Percentiles rank a stretch among this genome's conserved stretches.
Conservation (phyloP, 2,888 invertebrate genomes). For the Creontiades dilutus region DNA sequence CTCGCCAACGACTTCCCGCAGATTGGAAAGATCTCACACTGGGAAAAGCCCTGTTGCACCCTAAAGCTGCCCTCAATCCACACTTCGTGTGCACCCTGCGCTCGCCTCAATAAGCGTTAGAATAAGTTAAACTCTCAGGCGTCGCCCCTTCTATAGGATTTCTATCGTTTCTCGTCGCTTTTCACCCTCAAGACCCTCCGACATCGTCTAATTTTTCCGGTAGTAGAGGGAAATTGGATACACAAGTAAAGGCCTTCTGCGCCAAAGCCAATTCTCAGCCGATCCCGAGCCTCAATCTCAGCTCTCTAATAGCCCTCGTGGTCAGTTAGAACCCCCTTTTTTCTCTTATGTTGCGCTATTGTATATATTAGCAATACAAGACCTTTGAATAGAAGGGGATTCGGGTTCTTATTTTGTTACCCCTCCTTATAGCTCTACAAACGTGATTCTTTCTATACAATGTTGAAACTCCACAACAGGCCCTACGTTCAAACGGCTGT, state of each 20-base stretch:
- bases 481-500: neutral
- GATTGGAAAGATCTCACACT: neutral
- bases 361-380: conserved; percentile 66
- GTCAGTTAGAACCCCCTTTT: conserved; percentile 57
- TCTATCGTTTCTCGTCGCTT: conserved; percentile 18
- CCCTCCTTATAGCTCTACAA: conserved; percentile 6
- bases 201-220: conserved; percentile 56
- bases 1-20: neutral
- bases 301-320: conserved; percentile 34
- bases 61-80: conserved; percentile 2
- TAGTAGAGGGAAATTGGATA: conserved; percentile 60
- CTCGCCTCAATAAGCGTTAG: conserved; percentile 52
- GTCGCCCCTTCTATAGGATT: conserved; percentile 27
- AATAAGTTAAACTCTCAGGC: conserved; percentile 55
- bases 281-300: conserved; percentile 31
- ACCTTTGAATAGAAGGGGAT: conserved; percentile 34
- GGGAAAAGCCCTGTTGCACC: conserved; percentile 42
- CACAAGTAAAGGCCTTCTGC: conserved; percentile 42
- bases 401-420: conserved; percentile 37
- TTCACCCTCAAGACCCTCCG: neutral
- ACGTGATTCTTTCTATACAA: conserved; percentile 24
- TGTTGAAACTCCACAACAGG: conserved; percentile 21
- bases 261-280: conserved; percentile 30
- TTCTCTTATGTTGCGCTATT: conserved; percentile 61
- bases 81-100: conserved; percentile 16